phyloP scores from a whole-genome alignment of 2,797 vertebrate species.

The Macrochelys suwanniensis region DNA sequence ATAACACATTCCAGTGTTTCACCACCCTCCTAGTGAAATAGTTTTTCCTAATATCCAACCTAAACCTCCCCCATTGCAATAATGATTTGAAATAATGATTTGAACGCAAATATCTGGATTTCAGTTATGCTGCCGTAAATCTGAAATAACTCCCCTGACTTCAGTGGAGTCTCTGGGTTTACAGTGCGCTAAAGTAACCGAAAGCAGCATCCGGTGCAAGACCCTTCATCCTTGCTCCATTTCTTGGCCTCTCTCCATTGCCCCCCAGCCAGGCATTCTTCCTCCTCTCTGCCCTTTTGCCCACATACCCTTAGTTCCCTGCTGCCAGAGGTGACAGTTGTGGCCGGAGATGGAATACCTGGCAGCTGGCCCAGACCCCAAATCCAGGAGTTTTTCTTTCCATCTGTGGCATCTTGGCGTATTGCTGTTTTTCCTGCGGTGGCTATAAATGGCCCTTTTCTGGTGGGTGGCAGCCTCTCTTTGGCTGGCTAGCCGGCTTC shows the following conservation, averaged over 20 bases:
- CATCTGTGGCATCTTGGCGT: background rate
- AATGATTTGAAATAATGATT: background rate
- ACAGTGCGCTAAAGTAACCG: too few species aligned
- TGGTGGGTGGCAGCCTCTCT: background rate
- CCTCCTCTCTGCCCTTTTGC: background rate
- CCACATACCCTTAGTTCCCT: background rate
- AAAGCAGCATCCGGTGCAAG: background rate
- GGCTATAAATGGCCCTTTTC: background rate
- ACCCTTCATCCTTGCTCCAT: background rate
- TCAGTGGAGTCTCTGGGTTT: background rate
- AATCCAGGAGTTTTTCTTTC: background rate
- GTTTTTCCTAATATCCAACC: too few species aligned
- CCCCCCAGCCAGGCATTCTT: background rate
- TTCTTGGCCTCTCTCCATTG: rapidly evolving
- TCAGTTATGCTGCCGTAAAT: background rate
- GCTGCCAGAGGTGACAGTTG: background rate
- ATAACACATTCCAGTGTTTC: too few species aligned
- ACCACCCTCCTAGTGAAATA: too few species aligned
- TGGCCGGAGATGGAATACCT: background rate
- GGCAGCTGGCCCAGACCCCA: background rate
- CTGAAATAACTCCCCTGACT: background rate
- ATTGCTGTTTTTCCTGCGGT: background rate
- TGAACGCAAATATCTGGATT: background rate
- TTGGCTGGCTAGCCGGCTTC: background rate
- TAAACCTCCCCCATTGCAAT: too few species aligned